Base-by-base conservation (phyloP, 2,797 vertebrate species). In the Anguilla obscura region DNA sequence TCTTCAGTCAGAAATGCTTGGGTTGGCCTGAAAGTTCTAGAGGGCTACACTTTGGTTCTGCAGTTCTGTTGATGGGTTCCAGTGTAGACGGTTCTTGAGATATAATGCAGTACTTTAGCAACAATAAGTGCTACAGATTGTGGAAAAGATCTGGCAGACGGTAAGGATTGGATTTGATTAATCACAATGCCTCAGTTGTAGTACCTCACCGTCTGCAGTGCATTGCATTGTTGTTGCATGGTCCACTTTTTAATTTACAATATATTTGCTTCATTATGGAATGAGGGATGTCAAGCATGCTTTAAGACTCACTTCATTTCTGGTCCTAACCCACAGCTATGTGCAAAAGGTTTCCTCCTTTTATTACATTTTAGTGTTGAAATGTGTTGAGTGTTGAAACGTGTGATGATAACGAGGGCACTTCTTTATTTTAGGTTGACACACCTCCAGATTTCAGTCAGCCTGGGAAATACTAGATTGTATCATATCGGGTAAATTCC, bases 131-230 rank as follows among this genome's bases (percentile, higher is more conserved):
- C 88, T 88, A 69, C 86, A 89, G 83, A 84, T 87, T 86, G 48
- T 92, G 90, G 90, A 91, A 87, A 84, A 89, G 86, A 85, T 87
- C 85, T 4, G 74, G 88, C 45, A 60, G 86, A 89, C 71, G 89
- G 91, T 90, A 90, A 89, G 89, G 45, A 45, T 21, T 7, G 3
- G 36, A 79, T 79, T 36, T 1, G 33, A 36, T 79, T 7, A 18
- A 79, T 16, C 36, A 36, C 16, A 74, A 30, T 74, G 30, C 12
- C 71, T 8, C 12, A 1, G n/a, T 21, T 45, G 74, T 36, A 5
- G 30, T 4, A 12, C 33, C 12, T 79, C 33, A 14, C 10, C 6
- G 12, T 74, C 18, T 79, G 16, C 12, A 36, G 33, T 74, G 71
- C 36, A 1, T 40, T 4, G 4, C 4, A 4, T 40, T 79, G 33